These are phyloP conservation scores for Noturus placidus DNA, from an alignment of 2,113 vertebrate genomes.

Conservation along the genomic window DNA sequence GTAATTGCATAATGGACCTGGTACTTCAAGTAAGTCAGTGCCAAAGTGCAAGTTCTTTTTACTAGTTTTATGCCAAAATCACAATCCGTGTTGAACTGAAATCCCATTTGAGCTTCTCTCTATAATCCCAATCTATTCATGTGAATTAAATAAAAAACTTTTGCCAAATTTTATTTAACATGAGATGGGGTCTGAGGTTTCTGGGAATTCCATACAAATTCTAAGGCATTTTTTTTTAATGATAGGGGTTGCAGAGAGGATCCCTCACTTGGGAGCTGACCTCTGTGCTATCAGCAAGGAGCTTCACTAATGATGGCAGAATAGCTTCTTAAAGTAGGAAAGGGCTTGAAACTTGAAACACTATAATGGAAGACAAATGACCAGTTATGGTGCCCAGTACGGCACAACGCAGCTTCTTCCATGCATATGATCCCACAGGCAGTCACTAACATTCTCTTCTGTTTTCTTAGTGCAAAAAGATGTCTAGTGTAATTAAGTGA, in stretches of 20 bases:
- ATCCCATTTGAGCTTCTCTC: background rate
- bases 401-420: background rate
- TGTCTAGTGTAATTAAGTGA: conserved; percentile 11
- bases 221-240: conserved; percentile 63
- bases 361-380: conserved; percentile 44
- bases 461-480: background rate
- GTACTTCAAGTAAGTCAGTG: background rate
- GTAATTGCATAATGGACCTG: background rate
- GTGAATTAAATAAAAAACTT: conserved; percentile 55
- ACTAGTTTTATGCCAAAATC: background rate
- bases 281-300: conserved; percentile 62
- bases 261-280: conserved; percentile 66
- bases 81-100: conserved; percentile 27
- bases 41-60: background rate
- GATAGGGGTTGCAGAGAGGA: conserved; percentile 59
- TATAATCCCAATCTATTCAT: conserved; percentile 46
- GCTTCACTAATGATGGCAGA: conserved; percentile 62
- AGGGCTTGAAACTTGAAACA: conserved; percentile 46
- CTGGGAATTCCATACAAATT: conserved; percentile 66
- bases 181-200: conserved; percentile 57
- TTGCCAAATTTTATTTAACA: conserved; percentile 52
- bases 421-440: background rate
- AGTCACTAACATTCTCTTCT: background rate
- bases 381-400: conserved; percentile 17
- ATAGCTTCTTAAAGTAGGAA: conserved; percentile 44